Conservation (phyloP, 2,113 vertebrate species). For the Psettodes erumei region DNA sequence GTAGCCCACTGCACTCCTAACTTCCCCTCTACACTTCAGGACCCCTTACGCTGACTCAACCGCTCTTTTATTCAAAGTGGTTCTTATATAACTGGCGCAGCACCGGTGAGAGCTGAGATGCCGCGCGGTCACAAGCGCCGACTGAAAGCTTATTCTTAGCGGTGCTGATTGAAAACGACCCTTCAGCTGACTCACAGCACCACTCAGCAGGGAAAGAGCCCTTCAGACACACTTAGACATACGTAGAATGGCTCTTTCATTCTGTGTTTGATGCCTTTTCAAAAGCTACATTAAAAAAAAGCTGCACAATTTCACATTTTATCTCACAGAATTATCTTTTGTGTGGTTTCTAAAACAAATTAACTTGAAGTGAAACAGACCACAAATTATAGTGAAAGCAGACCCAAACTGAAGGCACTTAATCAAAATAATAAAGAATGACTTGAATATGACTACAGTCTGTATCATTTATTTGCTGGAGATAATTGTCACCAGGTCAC, state of each 20-base stretch:
- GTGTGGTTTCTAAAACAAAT: conserved; percentile 62
- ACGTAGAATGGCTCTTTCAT: conserved; percentile 33
- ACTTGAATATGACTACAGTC: conserved; percentile 31
- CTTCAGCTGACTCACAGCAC: conserved; percentile 57
- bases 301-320: conserved; percentile 21
- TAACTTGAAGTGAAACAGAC: conserved; percentile 39
- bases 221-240: conserved; percentile 36
- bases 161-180: conserved; percentile 47
- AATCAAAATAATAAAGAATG: conserved; percentile 41
- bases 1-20: conserved; percentile 65
- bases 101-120: conserved; percentile 13
- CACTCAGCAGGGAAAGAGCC: conserved; percentile 37
- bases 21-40: conserved; percentile 62
- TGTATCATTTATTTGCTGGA: conserved; percentile 42
- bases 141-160: conserved; percentile 49
- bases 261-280: conserved; percentile 39
- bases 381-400: conserved; percentile 39
- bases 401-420: conserved; percentile 8
- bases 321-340: conserved; percentile 27
- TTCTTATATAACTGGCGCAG: conserved; percentile 60
- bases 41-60: conserved; percentile 69
- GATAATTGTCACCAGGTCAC: conserved; percentile 50
- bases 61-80: conserved; percentile 62
- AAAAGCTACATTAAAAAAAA: conserved; percentile 43
- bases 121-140: not conserved